These are phyloP conservation scores for Tangara arthus DNA, from an alignment of 2,797 vertebrate genomes.

Conservation along the genomic window DNA sequence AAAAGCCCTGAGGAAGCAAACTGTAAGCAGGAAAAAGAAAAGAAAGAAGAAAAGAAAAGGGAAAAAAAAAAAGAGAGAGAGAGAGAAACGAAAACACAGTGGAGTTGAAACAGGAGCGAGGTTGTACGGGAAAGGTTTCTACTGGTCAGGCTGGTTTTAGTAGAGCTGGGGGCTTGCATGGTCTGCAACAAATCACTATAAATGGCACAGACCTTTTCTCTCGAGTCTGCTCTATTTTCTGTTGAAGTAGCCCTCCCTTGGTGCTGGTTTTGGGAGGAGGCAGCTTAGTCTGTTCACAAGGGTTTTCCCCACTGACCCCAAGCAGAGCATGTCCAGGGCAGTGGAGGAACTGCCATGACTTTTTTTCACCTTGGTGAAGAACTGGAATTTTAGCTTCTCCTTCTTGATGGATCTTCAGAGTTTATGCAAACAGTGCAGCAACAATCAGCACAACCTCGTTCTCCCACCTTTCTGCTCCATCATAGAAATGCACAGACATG, in stretches of 20 bases:
- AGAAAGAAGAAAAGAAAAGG: slow-evolving; percentile 31
- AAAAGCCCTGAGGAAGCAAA: slow-evolving; percentile 88
- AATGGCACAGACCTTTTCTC: neutral
- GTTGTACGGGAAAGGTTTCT: slow-evolving; percentile 34
- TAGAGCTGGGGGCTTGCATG: neutral
- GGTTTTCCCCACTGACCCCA: neutral
- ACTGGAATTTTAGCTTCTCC: neutral
- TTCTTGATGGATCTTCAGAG: neutral
- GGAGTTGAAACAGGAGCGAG: slow-evolving; percentile 59
- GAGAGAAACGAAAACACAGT: slow-evolving; percentile 72
- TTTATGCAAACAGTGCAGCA: neutral
- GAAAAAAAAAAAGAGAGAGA: neutral
- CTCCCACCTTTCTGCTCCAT: neutral
- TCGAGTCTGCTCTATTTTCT: neutral
- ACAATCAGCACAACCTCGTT: neutral
- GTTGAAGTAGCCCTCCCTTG: neutral
- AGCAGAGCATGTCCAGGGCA: neutral
- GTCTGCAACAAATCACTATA: neutral
- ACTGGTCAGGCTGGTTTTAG: slow-evolving; percentile 2
- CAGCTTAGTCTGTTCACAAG: neutral
- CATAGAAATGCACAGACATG: neutral
- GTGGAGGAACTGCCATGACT: neutral
- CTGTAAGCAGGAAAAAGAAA: slow-evolving; percentile 75
- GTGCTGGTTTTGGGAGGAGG: neutral
- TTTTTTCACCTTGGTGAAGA: slow-evolving; percentile 10